These are phyloP conservation scores for Unio pictorum DNA, from an alignment of 2,888 invertebrate species.

Conservation along the genomic window DNA sequence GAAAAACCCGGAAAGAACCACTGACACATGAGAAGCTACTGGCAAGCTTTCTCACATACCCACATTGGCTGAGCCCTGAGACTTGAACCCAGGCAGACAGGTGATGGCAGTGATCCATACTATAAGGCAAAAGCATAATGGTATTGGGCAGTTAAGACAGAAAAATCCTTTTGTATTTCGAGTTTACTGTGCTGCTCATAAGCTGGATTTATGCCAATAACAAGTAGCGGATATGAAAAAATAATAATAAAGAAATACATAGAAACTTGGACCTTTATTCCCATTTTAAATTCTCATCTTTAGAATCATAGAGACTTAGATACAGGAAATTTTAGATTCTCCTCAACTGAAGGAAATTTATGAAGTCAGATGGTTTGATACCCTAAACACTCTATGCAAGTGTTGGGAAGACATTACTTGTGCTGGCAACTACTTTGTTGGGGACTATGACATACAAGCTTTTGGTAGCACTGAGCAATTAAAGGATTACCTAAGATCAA, in stretches of 20 bases:
- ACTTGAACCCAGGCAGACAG: no score
- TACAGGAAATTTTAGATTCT: constrained; percentile 9
- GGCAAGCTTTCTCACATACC: no score
- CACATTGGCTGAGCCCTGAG: no score
- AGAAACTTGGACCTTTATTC: no score
- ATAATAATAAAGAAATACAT: no score
- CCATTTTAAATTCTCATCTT: background rate
- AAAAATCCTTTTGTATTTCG: constrained; percentile 4
- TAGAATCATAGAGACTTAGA: constrained; percentile 4
- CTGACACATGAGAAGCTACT: no score
- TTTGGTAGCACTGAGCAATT: no score
- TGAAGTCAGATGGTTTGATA: constrained; percentile 9
- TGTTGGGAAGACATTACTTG: constrained; percentile 11
- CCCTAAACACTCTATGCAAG: constrained; percentile 4
- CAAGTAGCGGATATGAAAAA: constrained; percentile 6
- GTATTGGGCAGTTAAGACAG: constrained; percentile 4
- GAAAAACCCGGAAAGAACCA: no score
- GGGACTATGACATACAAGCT: no score
- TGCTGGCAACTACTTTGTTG: background rate
- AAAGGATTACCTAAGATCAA: no score
- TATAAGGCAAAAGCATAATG: constrained; percentile 1
- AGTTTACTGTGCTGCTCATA: constrained; percentile 13
- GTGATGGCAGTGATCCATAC: background rate
- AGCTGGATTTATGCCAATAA: constrained; percentile 6
- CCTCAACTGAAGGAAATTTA: constrained; percentile 11